Base-by-base conservation (phyloP, 2,888 invertebrate genomes). In the Drepana falcataria region DNA sequence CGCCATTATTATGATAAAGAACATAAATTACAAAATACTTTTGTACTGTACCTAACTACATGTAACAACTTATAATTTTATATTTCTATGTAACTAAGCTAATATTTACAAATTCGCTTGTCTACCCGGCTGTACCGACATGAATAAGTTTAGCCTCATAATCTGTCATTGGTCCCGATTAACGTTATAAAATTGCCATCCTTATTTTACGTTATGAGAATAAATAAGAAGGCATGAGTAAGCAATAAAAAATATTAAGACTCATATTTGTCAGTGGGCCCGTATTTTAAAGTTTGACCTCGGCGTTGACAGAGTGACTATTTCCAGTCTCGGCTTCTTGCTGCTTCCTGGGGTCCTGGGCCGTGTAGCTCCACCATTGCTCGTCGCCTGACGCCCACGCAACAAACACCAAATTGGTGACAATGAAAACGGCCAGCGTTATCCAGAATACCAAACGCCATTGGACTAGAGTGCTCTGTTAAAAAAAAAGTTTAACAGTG, bases 371-470 rank as follows among this genome's bases (percentile, higher is more conserved):
- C 95, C 96, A 97, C 72, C 93, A 92, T 67, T 97, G 96, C 41
- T 95, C 93, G 53, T 96, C 95, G 0, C 95, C 96, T 7, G 95
- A 95, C 0, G 95, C 96, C 87, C 93, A 95, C 5, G 95, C 71
- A 1, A 94, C 87, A 77, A 94, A 97, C 5, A 96, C 88, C 1
- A 94, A 59, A 76, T 95, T 95, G 0, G 96, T 95, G 0, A 93
- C 69, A n/a, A 93, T 79, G 72, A 96, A 95, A 1, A 96, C 93
- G 0, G 82, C 94, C 35, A 95, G 90, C 3, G 96, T 93, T 65
- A 96, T 94, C 95, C 96, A 96, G 81, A 97, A 96, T 0, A 96
- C 96, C 2, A 92, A 71, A 35, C 94, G 91, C 97, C 97, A 97
- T 85, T 96, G 94, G 0, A 84, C 78, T 35, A 95, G 69, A 1